A percentile compares a stretch with the other conserved stretches of the same genome.
phyloP scores from a whole-genome alignment of 2,113 vertebrate genomes.

The Heptranchias perlo region DNA sequence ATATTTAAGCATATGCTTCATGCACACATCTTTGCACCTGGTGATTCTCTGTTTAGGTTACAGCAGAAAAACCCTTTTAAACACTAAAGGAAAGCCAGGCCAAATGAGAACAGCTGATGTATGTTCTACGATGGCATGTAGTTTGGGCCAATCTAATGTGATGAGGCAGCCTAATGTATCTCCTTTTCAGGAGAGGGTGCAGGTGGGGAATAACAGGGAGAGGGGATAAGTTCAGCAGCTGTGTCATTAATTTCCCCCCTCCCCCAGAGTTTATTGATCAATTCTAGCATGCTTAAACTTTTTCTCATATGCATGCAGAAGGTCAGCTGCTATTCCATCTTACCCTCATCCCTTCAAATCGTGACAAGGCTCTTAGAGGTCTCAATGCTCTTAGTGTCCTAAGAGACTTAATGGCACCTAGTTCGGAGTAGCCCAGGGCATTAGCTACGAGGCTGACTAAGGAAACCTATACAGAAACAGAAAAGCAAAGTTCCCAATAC shows the following conservation, averaged over 20 bases:
- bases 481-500: slow-evolving; percentile 93
- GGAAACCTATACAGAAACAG: slow-evolving; percentile 99
- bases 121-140: slow-evolving; percentile 68
- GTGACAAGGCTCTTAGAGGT: slow-evolving; percentile 99
- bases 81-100: slow-evolving; percentile 85
- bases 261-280: slow-evolving; percentile 61
- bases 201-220: slow-evolving; percentile 46
- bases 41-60: slow-evolving; percentile 84
- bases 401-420: slow-evolving; percentile 99
- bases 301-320: slow-evolving; percentile 95
- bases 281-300: slow-evolving; percentile 98
- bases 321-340: slow-evolving; percentile 97
- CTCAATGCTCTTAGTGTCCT: slow-evolving; percentile 99
- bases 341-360: slow-evolving; percentile 99
- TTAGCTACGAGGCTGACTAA: slow-evolving; percentile 99
- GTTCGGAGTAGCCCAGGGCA: slow-evolving; percentile 99
- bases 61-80: slow-evolving; percentile 69
- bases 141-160: slow-evolving; percentile 63
- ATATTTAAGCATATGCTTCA: neutral
- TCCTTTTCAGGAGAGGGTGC: slow-evolving; percentile 57
- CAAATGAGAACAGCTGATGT: slow-evolving; percentile 78
- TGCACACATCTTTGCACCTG: slow-evolving; percentile 87
- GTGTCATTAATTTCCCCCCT: slow-evolving; percentile 76
- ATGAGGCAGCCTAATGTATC: slow-evolving; percentile 85
- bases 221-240: slow-evolving; percentile 70